Base-by-base conservation (phyloP, 2,797 vertebrate genomes). In the Falco biarmicus region DNA sequence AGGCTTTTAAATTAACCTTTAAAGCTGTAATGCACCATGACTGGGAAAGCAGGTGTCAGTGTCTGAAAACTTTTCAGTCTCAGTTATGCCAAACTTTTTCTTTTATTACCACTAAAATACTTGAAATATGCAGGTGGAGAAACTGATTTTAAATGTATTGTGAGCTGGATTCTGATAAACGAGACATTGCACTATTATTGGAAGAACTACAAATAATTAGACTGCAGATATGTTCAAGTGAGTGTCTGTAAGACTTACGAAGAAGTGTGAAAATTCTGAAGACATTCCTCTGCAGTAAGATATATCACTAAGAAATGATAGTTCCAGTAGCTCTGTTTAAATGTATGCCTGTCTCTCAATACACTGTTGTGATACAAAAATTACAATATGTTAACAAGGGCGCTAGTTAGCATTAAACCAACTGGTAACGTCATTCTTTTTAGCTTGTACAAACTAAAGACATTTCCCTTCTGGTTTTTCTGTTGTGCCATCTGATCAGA, bases 1-100 rank as follows among this genome's bases (percentile, higher is more conserved):
- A 89, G 54, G 39, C 17, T 94, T 94, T 87, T 54, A 78, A 17
- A 92, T 76, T 47, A 84, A 86, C 73, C 57, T 88, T 93, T 63
- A 73, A 89, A 89, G 63, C 10, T 79, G 39, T 5, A 69, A 54
- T 1, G 15, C 25, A 93, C 9, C 21, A 24, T 10, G 50, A 79
- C 50, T 76, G 13, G 15, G 60, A 87, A 90, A 81, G 47, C 37
- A 94, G 39, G 54, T 32, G 76, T 61, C 66, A 74, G 57, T n/a
- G 20, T 29, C 47, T 25, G n/a, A 61, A 76, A 69, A 85, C 9
- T 29, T 22, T 6, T 78, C 61, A 45, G 29, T 31, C 28, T 69
- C 61, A 65, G 63, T 45, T 76, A 87, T 15, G 17, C 3, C 54
- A 88, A 86, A 71, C 37, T 29, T 63, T 77, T 73, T 43, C 57